Base-by-base conservation (phyloP, 2,113 vertebrate species). In the Psilopsiagon aurifrons region DNA sequence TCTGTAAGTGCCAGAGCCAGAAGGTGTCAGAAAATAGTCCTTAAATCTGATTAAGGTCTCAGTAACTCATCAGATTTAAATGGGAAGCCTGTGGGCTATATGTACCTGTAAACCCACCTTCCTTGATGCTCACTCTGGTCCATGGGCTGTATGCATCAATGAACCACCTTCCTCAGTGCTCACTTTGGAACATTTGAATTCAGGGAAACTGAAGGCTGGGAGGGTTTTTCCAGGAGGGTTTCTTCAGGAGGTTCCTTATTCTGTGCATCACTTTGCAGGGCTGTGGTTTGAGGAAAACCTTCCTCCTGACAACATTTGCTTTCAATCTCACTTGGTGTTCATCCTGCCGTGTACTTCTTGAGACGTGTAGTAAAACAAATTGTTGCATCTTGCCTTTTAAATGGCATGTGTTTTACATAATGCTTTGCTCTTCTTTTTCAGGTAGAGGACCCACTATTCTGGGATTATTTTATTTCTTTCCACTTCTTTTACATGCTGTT, bases 361-460 rank as follows among this genome's bases (percentile, higher is more conserved):
- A 82, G 39, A 60, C 82, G 76, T 10, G 20, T 33, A 33, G 13
- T 11, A 8, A 39, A 24, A 51, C 23, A 13, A 79, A 18, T 7
- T 17, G 23, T 54, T 29, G 44, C n/a, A 37, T 13, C 51, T 33
- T 35, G 15, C 35, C 44, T 13, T 11, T 16, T n/a, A 3, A 17
- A 5, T 7, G 10, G 29, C 1, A 0, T 35, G 6, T 33, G 3
- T 64, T 82, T 84, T 49, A 59, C 49, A n/a, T 39, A n/a, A 43
- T 1, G 10, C 2, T 81, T 46, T 74, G 1, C 66, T 76, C 52
- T 94, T 96, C 47, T 77, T 78, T 94, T 92, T 41, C 94, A 97
- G 97, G 1, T 22, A 17, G 0, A 24, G 8, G 0, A 12, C 3
- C 0, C 14, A 33, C 0, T 0, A 0, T 23, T 46, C 17, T 95